phyloP scores from a whole-genome alignment of 2,888 invertebrate species.

The Bursaphelenchus okinawaensis region DNA sequence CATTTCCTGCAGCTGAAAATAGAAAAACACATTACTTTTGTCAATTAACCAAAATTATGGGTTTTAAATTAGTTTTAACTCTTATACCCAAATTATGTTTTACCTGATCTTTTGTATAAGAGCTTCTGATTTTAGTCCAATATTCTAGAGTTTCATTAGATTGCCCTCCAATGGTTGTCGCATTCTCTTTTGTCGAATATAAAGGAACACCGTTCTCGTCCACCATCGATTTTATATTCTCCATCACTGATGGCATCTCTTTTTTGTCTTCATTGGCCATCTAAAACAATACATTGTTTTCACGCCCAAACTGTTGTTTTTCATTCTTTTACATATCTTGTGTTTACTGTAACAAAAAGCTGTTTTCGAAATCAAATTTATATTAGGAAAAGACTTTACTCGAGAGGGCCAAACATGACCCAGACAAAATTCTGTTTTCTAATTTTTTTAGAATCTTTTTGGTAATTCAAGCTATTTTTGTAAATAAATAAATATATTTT shows the following conservation, averaged over 20 bases:
- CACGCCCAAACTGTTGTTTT: too few relatives aligned
- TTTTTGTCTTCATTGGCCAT: neutral
- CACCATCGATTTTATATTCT: neutral
- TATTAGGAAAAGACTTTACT: too few relatives aligned
- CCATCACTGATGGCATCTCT: neutral
- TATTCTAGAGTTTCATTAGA: conserved; percentile 36
- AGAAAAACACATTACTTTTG: neutral
- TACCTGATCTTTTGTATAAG: conserved; percentile 38
- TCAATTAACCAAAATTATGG: too few relatives aligned
- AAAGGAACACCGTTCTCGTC: conserved; percentile 21
- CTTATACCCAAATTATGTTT: too few relatives aligned
- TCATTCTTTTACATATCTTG: neutral
- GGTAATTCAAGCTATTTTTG: too few relatives aligned
- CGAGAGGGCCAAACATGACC: too few relatives aligned
- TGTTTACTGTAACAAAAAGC: too few relatives aligned
- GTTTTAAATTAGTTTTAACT: too few relatives aligned
- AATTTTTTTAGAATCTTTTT: too few relatives aligned
- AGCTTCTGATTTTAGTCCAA: conserved; percentile 33
- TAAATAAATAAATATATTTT: too few relatives aligned
- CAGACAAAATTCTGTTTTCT: neutral
- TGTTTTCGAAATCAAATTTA: too few relatives aligned
- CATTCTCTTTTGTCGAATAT: conserved; percentile 42
- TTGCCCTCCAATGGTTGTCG: conserved; percentile 42
- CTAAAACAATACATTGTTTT: too few relatives aligned
- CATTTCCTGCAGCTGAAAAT: conserved; percentile 33